A percentile compares a stretch with the other conserved stretches of the same genome.
phyloP scores from a whole-genome alignment of 2,113 vertebrate genomes.

The Cinclus cinclus region DNA sequence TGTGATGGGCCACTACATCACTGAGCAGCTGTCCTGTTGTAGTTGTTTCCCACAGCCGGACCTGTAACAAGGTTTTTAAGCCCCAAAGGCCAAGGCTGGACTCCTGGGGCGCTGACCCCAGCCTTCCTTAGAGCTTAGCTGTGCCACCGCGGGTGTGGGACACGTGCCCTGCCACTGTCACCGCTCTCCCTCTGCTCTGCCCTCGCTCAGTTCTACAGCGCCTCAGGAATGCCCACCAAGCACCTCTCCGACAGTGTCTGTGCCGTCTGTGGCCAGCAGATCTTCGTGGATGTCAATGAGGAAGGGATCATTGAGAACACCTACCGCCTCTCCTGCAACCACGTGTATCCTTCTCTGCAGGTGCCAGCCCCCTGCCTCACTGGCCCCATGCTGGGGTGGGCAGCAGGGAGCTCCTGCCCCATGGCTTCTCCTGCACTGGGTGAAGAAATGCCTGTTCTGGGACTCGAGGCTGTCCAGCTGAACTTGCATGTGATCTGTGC shows the following conservation, averaged over 20 bases:
- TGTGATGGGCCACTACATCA: neutral
- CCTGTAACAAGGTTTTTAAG: neutral
- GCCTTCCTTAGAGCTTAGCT: neutral
- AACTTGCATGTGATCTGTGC: neutral
- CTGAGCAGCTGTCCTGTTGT: neutral
- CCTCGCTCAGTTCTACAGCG: constrained; percentile 87
- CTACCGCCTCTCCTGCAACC: constrained; percentile 94
- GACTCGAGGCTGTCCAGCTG: accelerated
- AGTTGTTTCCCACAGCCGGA: neutral
- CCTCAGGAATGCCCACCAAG: constrained; percentile 96
- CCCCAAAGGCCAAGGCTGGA: neutral
- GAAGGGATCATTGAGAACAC: constrained; percentile 99
- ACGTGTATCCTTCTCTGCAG: constrained; percentile 90
- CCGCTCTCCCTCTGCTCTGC: neutral
- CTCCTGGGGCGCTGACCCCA: neutral
- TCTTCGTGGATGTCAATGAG: constrained; percentile 95
- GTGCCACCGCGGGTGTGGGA: accelerated
- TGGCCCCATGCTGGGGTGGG: neutral
- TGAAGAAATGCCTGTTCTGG: neutral
- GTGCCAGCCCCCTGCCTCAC: neutral
- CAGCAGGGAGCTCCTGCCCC: neutral
- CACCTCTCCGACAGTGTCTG: constrained; percentile 95
- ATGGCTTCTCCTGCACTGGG: accelerated
- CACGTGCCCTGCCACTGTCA: neutral
- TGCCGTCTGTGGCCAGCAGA: constrained; percentile 93